Conservation (phyloP, 2,888 invertebrate species). For the Erynnis tages region DNA sequence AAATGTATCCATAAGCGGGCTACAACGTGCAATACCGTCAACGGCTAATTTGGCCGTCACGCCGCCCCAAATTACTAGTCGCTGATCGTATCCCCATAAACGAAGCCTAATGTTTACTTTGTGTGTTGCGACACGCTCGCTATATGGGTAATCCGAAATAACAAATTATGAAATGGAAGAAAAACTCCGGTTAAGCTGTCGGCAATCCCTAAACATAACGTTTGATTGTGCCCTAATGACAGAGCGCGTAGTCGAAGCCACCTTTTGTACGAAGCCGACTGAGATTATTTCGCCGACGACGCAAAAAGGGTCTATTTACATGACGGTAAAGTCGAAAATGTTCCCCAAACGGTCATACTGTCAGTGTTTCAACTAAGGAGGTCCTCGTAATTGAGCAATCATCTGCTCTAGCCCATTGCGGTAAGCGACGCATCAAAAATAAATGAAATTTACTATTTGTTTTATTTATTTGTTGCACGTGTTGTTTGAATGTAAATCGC, state of each 20-base stretch:
- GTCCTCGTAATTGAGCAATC: slow-evolving; percentile 81
- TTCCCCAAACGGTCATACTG: slow-evolving; percentile 44
- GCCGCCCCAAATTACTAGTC: slow-evolving; percentile 25
- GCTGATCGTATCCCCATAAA: slow-evolving; percentile 26
- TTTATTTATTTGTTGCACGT: slow-evolving; percentile 55
- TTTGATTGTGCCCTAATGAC: slow-evolving; percentile 80
- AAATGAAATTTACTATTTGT: slow-evolving; percentile 75
- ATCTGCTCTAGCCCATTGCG: slow-evolving; percentile 77
- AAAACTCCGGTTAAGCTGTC: slow-evolving; percentile 79
- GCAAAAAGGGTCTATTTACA: slow-evolving; percentile 62
- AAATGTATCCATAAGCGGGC: no score
- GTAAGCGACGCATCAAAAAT: slow-evolving; percentile 74
- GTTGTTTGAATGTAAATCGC: slow-evolving; percentile 46
- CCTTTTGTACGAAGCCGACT: slow-evolving; percentile 76
- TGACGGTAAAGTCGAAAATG: slow-evolving; percentile 64
- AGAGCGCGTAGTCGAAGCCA: slow-evolving; percentile 73
- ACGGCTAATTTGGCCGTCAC: no score
- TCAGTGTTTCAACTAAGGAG: slow-evolving; percentile 77
- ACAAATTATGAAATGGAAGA: slow-evolving; percentile 79
- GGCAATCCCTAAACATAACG: slow-evolving; percentile 79
- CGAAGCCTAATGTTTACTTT: slow-evolving; percentile 69
- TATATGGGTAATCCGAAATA: slow-evolving; percentile 67
- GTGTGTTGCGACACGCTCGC: slow-evolving; percentile 72
- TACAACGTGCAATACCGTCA: no score
- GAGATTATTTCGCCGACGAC: slow-evolving; percentile 54